Base-by-base conservation (phyloP, 1,140 invertebrate species). In the Neomicropteryx cornuta region DNA sequence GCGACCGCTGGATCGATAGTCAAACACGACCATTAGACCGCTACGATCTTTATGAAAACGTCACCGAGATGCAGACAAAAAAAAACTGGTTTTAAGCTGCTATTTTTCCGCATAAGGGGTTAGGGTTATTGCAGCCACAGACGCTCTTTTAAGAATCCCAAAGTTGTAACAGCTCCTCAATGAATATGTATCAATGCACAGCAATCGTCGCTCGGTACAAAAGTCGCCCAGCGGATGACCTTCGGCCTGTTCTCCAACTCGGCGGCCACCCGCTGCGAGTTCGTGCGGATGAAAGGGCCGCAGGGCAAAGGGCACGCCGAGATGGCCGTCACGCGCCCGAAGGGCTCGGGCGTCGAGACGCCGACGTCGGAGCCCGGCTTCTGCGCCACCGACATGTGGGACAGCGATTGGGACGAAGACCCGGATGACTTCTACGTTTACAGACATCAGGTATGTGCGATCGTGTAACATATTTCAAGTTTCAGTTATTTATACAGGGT, bases 241-340 rank as follows among this genome's bases (percentile, higher is more conserved):
- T 87, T 96, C 60, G 89, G 92, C 2, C 75, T 94, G 41, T 90
- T 92, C 53, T 83, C 81, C 34, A 58, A 63, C 11, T 49, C 50
- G 36, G 73, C 75, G 17, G 77, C 81, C 32, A 86, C 91, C 50
- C 76, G 94, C 47, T 87, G 94, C 49, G 95, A 98, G 70, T 99
- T 97, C 70, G 91, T 98, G 19, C 76, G 91, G 37, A 95, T 99
- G 90, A 89, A 94, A 64, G 95, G 95, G 36, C 94, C 95, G 10
- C 79, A 85, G 53, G 89, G 88, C 8, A 97, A 97, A 71, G 95
- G 95, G 0, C 88, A 94, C 63, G 94, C 94, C 1, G 95, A 99
- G 71, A 94, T 98, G 85, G 95, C 94, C 3, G 91, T 98, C 17
- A 90, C 89, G 3, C 82, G 93, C 60, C 79, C 89, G 45, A 83